A percentile compares a stretch with the other conserved stretches of the same genome.
Conservation (phyloP, 2,113 vertebrate species). For the Megaptera novaeangliae region DNA sequence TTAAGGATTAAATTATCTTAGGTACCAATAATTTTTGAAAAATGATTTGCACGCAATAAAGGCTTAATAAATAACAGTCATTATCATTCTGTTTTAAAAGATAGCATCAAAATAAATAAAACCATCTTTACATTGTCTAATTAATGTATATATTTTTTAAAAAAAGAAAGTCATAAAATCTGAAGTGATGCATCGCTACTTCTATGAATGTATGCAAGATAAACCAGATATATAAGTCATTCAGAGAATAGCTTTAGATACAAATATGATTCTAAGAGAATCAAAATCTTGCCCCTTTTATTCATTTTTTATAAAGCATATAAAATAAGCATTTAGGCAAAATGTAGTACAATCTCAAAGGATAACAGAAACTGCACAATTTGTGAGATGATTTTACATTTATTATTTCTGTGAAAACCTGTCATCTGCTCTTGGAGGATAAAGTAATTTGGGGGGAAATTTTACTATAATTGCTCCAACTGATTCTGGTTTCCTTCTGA, state of each 20-base stretch:
- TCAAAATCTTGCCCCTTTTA: conserved; percentile 26
- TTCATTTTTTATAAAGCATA: conserved; percentile 8
- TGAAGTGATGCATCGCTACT: not conserved
- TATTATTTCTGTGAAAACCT: not conserved
- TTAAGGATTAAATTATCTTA: not conserved
- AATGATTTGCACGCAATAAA: not conserved
- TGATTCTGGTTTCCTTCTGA: not conserved
- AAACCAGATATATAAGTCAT: not conserved
- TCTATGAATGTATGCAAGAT: not conserved
- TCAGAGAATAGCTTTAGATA: not conserved
- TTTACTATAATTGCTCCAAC: not conserved
- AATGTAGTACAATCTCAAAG: not conserved
- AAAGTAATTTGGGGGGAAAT: not conserved
- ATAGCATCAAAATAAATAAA: not conserved
- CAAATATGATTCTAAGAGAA: not conserved
- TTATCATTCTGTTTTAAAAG: not conserved
- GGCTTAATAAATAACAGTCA: not conserved
- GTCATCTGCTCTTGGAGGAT: not conserved
- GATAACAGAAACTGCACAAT: not conserved
- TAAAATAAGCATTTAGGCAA: not conserved
- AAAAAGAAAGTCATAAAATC: not conserved
- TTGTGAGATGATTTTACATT: not conserved
- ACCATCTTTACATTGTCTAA: not conserved
- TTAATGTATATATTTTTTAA: not conserved
- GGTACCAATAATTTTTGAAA: not conserved